Evolutionary conservation across 2,888 invertebrate genomes (phyloP), one percentile per base, ranked within the genome.

Genomic region (Halictus ligatus): DNA sequence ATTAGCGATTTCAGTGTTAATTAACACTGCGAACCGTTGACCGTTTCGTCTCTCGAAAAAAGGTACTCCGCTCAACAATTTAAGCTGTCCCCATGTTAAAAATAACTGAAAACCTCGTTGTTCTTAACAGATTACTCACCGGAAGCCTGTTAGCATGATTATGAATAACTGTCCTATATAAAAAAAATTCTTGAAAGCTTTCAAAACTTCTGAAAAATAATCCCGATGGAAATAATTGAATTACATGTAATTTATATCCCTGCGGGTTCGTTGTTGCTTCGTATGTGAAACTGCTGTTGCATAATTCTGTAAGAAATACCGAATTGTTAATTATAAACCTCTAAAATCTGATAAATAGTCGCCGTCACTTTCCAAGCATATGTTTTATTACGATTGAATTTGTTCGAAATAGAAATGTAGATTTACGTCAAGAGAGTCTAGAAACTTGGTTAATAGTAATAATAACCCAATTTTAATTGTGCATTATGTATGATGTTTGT

Each of bases 1-100:
- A 86, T 86, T 86, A 86, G 71, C 83, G 80, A 78, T 75, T 86
- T 81, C 87, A 71, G 72, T 21, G 64, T 77, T 83, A 83, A 86
- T 87, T 78, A 80, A 83, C 78, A 43, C 13, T 3, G 12, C 43
- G 80, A 29, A n/a, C 54, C 54, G 46, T 72, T n/a, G 7, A 29
- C 2, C 46, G 64, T 46, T 25, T 18, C 50, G n/a, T 29, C 67
- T 75, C 71, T 21, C 3, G 54, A 15, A 71, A 71, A 79, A 79
- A 64, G 46, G 6, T 43, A 13, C 29, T 29, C 6, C 0, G 12
- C 1, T 35, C n/a, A 12, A 18, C 21, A 1, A 21, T 29, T 50
- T 1, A 0, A 1, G 21, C 40, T 43, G 21, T 3, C 21, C n/a
- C n/a, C 43, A 40, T 69, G 7, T 0, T 7, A 29, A 29, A 29